Percentiles rank a stretch among this genome's conserved stretches.
These are phyloP conservation scores for Drosophila saltans DNA, from an alignment of 1,140 invertebrate genomes.

Conservation along the genomic window DNA sequence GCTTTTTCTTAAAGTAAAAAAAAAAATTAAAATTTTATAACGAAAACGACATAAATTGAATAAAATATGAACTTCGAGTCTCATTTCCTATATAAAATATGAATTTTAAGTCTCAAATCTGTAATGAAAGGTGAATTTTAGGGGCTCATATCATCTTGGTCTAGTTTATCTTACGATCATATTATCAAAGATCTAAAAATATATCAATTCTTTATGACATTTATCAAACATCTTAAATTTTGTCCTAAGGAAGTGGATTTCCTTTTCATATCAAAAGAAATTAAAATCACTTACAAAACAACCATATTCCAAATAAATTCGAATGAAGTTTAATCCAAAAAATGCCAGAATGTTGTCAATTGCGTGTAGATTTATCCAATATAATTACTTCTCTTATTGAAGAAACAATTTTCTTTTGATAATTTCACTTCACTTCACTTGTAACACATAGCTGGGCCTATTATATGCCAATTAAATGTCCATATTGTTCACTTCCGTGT, in stretches of 20 bases:
- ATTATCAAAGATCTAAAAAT: background rate
- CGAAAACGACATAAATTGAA: no score
- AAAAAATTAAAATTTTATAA: no score
- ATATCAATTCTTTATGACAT: background rate
- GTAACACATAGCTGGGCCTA: conserved; percentile 25
- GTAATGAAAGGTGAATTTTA: no score
- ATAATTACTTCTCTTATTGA: background rate
- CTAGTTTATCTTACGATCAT: no score
- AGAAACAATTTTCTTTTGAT: background rate
- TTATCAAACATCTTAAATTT: no score
- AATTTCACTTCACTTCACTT: conserved; percentile 38
- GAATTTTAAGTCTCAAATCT: no score
- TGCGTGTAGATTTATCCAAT: conserved; percentile 19
- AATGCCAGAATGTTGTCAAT: background rate
- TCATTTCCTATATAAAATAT: no score
- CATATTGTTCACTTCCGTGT: conserved; percentile 19
- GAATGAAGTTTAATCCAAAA: conserved; percentile 50
- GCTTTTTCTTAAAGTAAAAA: no score
- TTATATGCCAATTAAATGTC: conserved; percentile 37
- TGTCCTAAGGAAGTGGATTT: no score
- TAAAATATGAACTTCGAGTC: no score
- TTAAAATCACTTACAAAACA: conserved; percentile 66
- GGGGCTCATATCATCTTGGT: no score
- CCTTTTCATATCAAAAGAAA: no score
- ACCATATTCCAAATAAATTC: conserved; percentile 67